Percentiles rank a stretch among this genome's conserved stretches.
phyloP scores from a whole-genome alignment of 2,797 vertebrate genomes.

The Enteromius anoplus region DNA sequence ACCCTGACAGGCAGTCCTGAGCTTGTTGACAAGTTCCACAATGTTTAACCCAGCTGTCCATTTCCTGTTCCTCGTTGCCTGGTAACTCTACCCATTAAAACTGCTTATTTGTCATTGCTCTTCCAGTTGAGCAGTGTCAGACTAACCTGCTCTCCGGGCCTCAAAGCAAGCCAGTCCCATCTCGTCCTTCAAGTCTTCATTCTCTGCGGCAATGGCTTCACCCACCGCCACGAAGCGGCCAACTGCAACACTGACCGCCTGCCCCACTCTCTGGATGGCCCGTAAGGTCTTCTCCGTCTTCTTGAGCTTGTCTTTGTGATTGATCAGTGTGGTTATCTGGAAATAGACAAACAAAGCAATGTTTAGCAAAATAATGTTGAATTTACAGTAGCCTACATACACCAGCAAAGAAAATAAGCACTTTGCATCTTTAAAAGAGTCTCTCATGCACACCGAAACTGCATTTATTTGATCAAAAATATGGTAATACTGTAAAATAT shows the following conservation, averaged over 20 bases:
- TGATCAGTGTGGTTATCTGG: constrained; percentile 98
- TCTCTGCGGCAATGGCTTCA: constrained; percentile 94
- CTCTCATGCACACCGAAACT: background rate
- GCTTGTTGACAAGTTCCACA: constrained; percentile 21
- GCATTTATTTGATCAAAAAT: background rate
- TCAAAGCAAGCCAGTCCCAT: constrained; percentile 94
- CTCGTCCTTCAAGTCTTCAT: constrained; percentile 94
- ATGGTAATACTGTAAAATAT: background rate
- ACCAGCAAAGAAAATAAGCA: background rate
- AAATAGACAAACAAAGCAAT: constrained; percentile 47
- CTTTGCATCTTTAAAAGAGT: background rate
- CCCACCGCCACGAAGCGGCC: constrained; percentile 94
- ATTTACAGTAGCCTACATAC: background rate
- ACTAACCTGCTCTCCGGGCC: constrained; percentile 91
- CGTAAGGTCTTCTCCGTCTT: constrained; percentile 92
- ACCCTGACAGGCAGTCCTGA: background rate
- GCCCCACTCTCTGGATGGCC: constrained; percentile 93
- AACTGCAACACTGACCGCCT: constrained; percentile 92
- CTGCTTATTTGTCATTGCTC: constrained; percentile 53
- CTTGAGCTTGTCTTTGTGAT: constrained; percentile 97
- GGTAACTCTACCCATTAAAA: constrained; percentile 52
- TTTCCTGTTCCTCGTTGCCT: constrained; percentile 37
- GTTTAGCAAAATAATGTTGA: background rate
- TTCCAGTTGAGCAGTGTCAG: constrained; percentile 17
- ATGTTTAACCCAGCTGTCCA: constrained; percentile 30